Evolutionary conservation across 2,888 invertebrate species (phyloP).

Genomic region (Rotaria magnacalcarata): DNA sequence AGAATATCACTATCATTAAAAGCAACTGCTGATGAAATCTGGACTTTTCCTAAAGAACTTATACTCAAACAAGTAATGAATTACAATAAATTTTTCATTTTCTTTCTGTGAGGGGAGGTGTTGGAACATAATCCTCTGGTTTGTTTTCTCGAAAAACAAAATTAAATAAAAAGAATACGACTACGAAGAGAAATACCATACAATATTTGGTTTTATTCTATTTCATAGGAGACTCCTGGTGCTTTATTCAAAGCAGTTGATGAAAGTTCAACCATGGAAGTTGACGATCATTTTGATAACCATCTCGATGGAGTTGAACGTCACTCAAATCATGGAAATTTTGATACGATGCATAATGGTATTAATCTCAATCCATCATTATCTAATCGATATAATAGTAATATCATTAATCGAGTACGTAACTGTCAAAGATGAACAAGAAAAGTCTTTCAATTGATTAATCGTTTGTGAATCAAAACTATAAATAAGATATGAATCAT

Average conservation of each 20-base stretch:
- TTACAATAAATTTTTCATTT: too few species aligned
- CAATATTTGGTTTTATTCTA: neutral
- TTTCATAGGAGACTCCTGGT: neutral
- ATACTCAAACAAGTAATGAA: neutral
- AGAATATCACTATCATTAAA: slow-evolving; percentile 70
- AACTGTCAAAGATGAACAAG: too few species aligned
- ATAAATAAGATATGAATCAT: too few species aligned
- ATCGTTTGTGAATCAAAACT: too few species aligned
- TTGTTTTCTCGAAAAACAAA: neutral
- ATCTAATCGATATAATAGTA: neutral
- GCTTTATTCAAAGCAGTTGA: neutral
- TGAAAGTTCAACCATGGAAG: neutral
- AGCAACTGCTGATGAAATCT: slow-evolving; percentile 85
- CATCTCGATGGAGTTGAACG: neutral
- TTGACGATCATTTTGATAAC: neutral
- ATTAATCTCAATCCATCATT: neutral
- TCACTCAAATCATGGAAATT: neutral
- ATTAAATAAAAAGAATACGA: neutral
- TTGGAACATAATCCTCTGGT: neutral
- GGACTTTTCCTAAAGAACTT: slow-evolving; percentile 67
- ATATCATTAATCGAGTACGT: neutral
- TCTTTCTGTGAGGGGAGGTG: too few species aligned
- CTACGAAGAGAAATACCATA: neutral
- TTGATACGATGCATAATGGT: neutral
- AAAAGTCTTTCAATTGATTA: too few species aligned